Evolutionary conservation across 1,140 invertebrate species (phyloP).

Genomic region (Condylostylus longicornis): DNA sequence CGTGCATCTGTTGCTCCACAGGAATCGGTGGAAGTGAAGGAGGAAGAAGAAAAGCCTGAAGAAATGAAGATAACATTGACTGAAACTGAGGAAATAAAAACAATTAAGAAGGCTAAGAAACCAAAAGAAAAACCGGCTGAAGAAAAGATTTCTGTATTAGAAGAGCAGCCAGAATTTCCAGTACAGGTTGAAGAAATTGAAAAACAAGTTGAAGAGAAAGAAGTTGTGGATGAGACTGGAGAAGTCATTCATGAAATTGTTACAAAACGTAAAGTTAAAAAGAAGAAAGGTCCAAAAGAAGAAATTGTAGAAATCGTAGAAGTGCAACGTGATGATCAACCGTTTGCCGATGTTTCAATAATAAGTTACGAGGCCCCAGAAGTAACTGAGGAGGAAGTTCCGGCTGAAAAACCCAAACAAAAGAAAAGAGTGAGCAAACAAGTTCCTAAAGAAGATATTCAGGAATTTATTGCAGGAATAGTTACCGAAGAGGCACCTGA

Average conservation of each 20-base stretch:
- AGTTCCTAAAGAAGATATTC: no score
- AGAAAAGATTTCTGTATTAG: constrained; percentile 7
- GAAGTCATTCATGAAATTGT: constrained; percentile 29
- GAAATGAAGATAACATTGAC: no score
- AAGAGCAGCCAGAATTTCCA: constrained; percentile 23
- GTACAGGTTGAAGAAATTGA: constrained; percentile 20
- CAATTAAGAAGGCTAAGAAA: constrained; percentile 12
- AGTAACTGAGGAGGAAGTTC: constrained; percentile 9
- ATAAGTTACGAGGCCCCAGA: constrained; percentile 21
- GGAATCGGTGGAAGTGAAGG: no score
- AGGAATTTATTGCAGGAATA: not conserved
- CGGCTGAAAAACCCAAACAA: constrained; percentile 19
- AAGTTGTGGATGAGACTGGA: constrained; percentile 19
- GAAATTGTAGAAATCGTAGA: constrained; percentile 31
- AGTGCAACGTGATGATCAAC: constrained; percentile 29
- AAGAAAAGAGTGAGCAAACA: constrained; percentile 15
- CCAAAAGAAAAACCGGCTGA: constrained; percentile 15
- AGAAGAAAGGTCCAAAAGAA: constrained; percentile 23
- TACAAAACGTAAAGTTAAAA: constrained; percentile 31
- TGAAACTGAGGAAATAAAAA: constrained; percentile 8
- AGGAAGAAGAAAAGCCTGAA: constrained; percentile 22
- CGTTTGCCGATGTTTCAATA: constrained; percentile 25
- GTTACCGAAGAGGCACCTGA: constrained; percentile 18
- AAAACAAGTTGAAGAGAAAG: constrained; percentile 23
- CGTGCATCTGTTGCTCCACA: no score